These are phyloP conservation scores for Pseudomyrmex cubaensis DNA, from an alignment of 1,140 invertebrate genomes.

Conservation along the genomic window DNA sequence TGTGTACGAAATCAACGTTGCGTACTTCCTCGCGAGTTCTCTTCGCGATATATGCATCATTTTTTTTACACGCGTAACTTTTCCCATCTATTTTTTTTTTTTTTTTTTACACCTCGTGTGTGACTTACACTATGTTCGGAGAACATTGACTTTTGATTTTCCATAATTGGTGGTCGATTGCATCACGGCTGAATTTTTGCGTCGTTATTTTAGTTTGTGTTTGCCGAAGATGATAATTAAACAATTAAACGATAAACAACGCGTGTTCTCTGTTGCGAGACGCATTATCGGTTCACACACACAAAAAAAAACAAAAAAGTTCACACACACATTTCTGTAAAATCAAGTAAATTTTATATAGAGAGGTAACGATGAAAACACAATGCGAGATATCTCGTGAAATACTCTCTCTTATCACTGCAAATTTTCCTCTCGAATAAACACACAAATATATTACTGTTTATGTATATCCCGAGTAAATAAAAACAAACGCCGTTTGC, in stretches of 20 bases:
- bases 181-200: neutral
- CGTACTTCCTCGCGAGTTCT: neutral
- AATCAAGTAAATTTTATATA: neutral
- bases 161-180: neutral
- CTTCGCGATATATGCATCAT: no score
- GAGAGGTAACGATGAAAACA: neutral
- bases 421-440: conserved; percentile 3
- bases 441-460: conserved; percentile 13
- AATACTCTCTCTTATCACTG: neutral
- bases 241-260: neutral
- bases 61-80: neutral
- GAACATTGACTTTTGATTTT: neutral
- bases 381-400: neutral
- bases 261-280: neutral
- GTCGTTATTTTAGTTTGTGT: neutral
- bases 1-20: neutral
- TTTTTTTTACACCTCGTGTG: neutral
- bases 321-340: neutral
- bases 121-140: neutral
- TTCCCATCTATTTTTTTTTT: neutral
- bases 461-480: conserved; percentile 1
- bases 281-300: neutral
- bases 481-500: conserved; percentile 28
- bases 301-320: neutral
- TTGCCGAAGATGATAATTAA: neutral